Percentiles rank a stretch among this genome's conserved stretches.
phyloP scores from a whole-genome alignment of 2,797 vertebrate genomes.

The Antrozous pallidus region DNA sequence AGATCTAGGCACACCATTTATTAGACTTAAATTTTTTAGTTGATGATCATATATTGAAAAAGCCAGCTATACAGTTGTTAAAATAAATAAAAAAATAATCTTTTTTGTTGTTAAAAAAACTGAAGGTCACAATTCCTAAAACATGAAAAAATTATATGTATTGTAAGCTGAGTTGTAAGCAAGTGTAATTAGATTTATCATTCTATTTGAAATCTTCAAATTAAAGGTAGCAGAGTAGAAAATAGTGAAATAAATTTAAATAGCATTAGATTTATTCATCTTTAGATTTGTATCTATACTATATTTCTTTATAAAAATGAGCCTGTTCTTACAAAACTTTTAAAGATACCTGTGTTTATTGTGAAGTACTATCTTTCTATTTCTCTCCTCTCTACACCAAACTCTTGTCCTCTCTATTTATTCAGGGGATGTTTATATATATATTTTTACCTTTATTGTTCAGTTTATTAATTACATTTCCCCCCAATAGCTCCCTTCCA shows the following conservation, averaged over 20 bases:
- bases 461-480: too few species aligned
- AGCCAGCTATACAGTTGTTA: neutral
- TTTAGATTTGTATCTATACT: neutral
- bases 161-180: neutral
- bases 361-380: neutral
- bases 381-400: neutral
- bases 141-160: neutral
- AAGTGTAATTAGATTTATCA: neutral
- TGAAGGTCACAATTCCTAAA: neutral
- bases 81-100: neutral
- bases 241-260: neutral
- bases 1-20: neutral
- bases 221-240: neutral
- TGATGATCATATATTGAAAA: neutral
- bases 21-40: neutral
- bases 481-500: too few species aligned
- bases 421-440: slow-evolving; percentile 20
- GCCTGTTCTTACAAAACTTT: neutral
- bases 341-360: neutral
- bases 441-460: too few species aligned
- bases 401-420: neutral
- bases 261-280: neutral
- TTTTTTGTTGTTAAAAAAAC: neutral
- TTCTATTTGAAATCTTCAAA: neutral
- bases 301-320: neutral